These are phyloP conservation scores for Plutomurus gul DNA, from an alignment of 1,140 invertebrate species.

Conservation along the genomic window DNA sequence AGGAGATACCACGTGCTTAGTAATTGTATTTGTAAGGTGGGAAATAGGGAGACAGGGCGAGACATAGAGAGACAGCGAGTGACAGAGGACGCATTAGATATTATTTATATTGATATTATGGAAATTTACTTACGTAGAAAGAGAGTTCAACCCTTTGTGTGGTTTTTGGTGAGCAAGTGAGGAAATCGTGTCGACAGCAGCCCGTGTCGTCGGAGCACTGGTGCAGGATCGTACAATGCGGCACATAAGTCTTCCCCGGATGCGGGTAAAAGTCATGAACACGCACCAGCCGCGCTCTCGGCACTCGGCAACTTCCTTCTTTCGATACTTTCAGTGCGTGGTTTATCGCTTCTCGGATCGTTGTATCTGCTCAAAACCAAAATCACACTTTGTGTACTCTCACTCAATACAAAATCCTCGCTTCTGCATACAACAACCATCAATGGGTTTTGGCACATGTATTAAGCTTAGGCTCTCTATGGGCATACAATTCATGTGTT, in stretches of 20 bases:
- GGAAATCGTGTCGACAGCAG: slow-evolving; percentile 67
- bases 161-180: slow-evolving; percentile 70
- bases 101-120: too few species aligned
- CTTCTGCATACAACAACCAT: not conserved
- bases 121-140: slow-evolving; percentile 70
- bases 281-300: slow-evolving; percentile 66
- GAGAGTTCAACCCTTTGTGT: slow-evolving; percentile 68
- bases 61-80: not conserved
- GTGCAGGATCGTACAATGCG: slow-evolving; percentile 74
- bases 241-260: slow-evolving; percentile 70
- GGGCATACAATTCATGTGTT: too few species aligned
- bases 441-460: not conserved
- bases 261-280: slow-evolving; percentile 69
- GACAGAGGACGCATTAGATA: too few species aligned
- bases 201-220: slow-evolving; percentile 77
- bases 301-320: slow-evolving; percentile 67
- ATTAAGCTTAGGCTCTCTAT: too few species aligned
- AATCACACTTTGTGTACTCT: not conserved
- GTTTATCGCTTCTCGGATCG: slow-evolving; percentile 62
- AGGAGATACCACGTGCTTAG: too few species aligned
- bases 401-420: not conserved
- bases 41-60: too few species aligned
- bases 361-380: slow-evolving; percentile 43
- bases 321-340: slow-evolving; percentile 64
- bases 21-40: too few species aligned